Evolutionary conservation across 2,113 vertebrate species (phyloP).

Genomic region (Pyrgilauda ruficollis): DNA sequence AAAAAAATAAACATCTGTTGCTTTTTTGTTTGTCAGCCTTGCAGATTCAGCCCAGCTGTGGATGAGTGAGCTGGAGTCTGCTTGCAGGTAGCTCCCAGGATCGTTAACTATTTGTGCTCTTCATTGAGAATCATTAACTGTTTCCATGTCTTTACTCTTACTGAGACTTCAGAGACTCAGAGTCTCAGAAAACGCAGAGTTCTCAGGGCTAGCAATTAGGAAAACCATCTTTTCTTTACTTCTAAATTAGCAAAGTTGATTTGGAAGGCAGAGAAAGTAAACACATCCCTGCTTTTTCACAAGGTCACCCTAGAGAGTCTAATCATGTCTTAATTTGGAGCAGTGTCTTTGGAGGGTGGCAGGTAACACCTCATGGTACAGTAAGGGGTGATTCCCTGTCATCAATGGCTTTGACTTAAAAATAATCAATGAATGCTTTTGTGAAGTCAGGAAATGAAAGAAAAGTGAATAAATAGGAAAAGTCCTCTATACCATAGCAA

Average conservation of each 20-base stretch:
- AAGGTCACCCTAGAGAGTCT: not conserved
- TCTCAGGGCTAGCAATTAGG: not conserved
- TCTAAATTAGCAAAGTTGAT: not conserved
- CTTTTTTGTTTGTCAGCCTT: not conserved
- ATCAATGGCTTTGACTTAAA: not conserved
- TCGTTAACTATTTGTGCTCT: too few relatives aligned
- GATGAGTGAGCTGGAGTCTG: not conserved
- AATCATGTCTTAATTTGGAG: not conserved
- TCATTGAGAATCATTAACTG: too few relatives aligned
- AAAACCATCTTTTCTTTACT: not conserved
- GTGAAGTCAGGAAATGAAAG: not conserved
- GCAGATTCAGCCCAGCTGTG: not conserved
- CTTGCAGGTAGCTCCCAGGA: not conserved
- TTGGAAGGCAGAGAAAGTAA: slow-evolving; percentile 12
- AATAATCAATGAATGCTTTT: not conserved
- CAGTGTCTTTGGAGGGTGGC: not conserved
- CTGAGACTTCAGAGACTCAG: not conserved
- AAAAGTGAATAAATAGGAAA: not conserved
- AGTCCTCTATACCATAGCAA: not conserved
- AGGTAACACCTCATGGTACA: not conserved
- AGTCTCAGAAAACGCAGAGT: not conserved
- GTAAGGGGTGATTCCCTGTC: not conserved
- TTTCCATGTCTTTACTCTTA: not conserved
- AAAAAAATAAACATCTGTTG: not conserved
- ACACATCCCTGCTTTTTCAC: not conserved